Conservation (phyloP, 1,140 invertebrate species). For the Drosophila ercepeae region DNA sequence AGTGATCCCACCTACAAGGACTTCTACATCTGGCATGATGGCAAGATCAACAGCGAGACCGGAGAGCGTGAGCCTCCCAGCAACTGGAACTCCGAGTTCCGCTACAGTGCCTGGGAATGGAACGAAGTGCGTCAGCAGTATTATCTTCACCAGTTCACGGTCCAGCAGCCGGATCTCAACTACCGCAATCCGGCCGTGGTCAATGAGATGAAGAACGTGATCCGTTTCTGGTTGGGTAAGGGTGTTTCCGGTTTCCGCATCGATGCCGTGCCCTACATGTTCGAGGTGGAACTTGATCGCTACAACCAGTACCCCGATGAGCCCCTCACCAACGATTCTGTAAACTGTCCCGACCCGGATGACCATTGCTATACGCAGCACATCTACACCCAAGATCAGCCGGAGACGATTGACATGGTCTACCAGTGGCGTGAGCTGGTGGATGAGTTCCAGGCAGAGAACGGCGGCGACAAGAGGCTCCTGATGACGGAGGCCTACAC, state of each 20-base stretch:
- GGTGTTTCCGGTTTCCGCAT: slow-evolving; percentile 90
- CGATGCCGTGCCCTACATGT: slow-evolving; percentile 86
- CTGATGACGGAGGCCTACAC: slow-evolving; percentile 88
- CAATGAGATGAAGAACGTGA: slow-evolving; percentile 86
- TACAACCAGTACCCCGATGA: slow-evolving; percentile 86
- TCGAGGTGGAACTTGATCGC: slow-evolving; percentile 85
- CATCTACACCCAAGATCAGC: slow-evolving; percentile 87
- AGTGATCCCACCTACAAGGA: slow-evolving; percentile 86
- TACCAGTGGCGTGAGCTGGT: slow-evolving; percentile 86
- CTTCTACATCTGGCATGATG: slow-evolving; percentile 90
- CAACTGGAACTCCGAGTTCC: slow-evolving; percentile 85
- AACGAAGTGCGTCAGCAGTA: slow-evolving; percentile 85
- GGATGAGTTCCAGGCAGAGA: slow-evolving; percentile 85
- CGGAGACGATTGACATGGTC: slow-evolving; percentile 86
- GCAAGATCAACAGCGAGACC: slow-evolving; percentile 68
- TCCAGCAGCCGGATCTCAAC: slow-evolving; percentile 89
- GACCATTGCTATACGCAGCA: slow-evolving; percentile 86
- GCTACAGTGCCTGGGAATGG: slow-evolving; percentile 85
- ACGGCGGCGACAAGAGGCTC: slow-evolving; percentile 84
- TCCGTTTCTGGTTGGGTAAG: slow-evolving; percentile 89
- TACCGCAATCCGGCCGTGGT: slow-evolving; percentile 86
- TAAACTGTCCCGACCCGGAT: slow-evolving; percentile 67
- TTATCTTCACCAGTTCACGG: slow-evolving; percentile 87
- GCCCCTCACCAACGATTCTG: slow-evolving; percentile 84
- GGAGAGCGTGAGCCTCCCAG: slow-evolving; percentile 84